Evolutionary conservation across 2,888 invertebrate genomes (phyloP), one percentile per base, ranked within the genome.

Genomic region (Erannis defoliaria): DNA sequence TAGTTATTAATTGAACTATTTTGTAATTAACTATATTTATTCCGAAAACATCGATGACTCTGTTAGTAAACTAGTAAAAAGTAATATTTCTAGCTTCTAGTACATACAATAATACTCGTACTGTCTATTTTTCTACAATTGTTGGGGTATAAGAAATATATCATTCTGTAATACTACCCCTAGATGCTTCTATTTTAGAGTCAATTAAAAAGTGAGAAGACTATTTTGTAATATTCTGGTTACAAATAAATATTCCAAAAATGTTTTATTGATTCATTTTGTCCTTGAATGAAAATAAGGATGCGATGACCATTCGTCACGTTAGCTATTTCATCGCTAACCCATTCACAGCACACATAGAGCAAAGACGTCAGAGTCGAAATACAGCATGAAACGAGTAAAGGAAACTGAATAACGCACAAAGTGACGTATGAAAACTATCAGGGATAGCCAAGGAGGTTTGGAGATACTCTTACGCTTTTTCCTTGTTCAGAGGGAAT

Each of bases 41-140:
- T 18, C 6, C 4, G 4, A 9, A 10, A 45, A 43, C 14, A 14
- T 26, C 29, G 1, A n/a, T n/a, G n/a, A n/a, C n/a, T n/a, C n/a
- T 42, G 16, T 46, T 16, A 48, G n/a, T 33, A 33, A 48, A 46
- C 5, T 35, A 33, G 4, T 14, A 18, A 40, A 21, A 40, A 12
- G 35, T n/a, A 35, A 3, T 54, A 37, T 5, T 48, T 16, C n/a
- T n/a, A n/a, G n/a, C n/a, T n/a, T n/a, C n/a, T n/a, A 48, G 37
- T 12, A 16, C 5, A 12, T 48, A 19, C 21, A 38, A 29, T 23
- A 50, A n/a, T n/a, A n/a, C n/a, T 29, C 29, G n/a, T n/a, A 70
- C 70, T 80, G 71, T 80, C 72, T 86, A 87, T 86, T 86, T 86
- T 86, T 86, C 74, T 86, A 86, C 80, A 70, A 80, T 81, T 83